Evolutionary conservation across 2,888 invertebrate genomes (phyloP), one percentile per base, ranked within the genome.

Genomic region (Periphyllus acericola): DNA sequence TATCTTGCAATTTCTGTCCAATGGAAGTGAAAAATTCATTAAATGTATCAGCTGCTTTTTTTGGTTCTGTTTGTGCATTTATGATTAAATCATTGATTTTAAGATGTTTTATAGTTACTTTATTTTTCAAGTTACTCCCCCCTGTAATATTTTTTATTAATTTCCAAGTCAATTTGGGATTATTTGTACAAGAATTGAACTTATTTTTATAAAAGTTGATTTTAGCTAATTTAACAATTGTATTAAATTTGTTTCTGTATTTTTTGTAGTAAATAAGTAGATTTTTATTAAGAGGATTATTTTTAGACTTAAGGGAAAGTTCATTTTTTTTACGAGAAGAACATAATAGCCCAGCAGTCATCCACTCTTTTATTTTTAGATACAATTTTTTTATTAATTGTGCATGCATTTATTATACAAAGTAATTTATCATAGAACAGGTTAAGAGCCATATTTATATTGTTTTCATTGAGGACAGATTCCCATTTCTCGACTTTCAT

Each of bases 121-220:
- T 76, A 76, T 76, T 76, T 14, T 76, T 40, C 21, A 46, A 21
- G 5, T 68, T 68, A 14, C 6, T 52, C 14, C 21, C n/a, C 11
- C 14, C 0, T 36, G 1, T 25, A n/a, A 40, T 75, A 25, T 40
- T n/a, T 36, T 75, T 75, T 40, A 75, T 75, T 52, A n/a, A n/a
- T n/a, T n/a, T n/a, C n/a, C n/a, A n/a, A n/a, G n/a, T n/a, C n/a
- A n/a, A n/a, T n/a, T n/a, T 52, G 14, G 52, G 8, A 52, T 52
- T 52, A 52, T 52, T 52, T 52, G 52, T 9, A 14, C 14, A 52
- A 6, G 36, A 36, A 75, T 25, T 75, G 19, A 78, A 29, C 32
- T 79, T 79, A 55, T 55, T 75, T 75, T n/a, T 75, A 40, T 75
- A 75, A 40, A 68, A 76, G n/a, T 76, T n/a, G 9, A n/a, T 76